A percentile compares a stretch with the other conserved stretches of the same genome.
These are phyloP conservation scores for Mungos mungo DNA, from an alignment of 2,113 vertebrate species.

Conservation along the genomic window DNA sequence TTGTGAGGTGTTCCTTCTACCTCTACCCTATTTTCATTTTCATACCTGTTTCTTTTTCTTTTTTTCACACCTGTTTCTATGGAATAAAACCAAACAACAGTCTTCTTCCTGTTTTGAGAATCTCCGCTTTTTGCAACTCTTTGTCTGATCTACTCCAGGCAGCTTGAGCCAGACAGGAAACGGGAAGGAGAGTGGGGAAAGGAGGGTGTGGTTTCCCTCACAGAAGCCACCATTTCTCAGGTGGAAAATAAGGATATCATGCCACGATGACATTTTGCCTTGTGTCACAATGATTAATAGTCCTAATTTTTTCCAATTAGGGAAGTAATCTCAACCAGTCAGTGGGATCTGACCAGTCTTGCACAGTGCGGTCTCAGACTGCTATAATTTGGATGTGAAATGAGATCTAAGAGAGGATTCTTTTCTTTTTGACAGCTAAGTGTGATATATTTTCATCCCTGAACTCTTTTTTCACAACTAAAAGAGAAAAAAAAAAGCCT, in stretches of 20 bases:
- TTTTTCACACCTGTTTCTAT: conserved; percentile 13
- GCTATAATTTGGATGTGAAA: conserved; percentile 2
- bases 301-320: conserved; percentile 63
- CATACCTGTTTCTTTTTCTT: conserved; percentile 11
- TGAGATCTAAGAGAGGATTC: conserved; percentile 21
- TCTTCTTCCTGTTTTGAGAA: neutral
- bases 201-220: neutral
- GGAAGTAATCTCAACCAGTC: conserved; percentile 45
- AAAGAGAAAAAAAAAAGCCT: conserved; percentile 59
- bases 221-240: conserved; percentile 57
- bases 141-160: conserved; percentile 34
- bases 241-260: conserved; percentile 68
- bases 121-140: neutral
- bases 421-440: conserved; percentile 34
- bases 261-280: conserved; percentile 64
- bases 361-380: neutral
- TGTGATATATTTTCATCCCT: conserved; percentile 44
- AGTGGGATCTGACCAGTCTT: conserved; percentile 55
- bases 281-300: conserved; percentile 77
- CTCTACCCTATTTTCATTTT: neutral
- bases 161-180: conserved; percentile 23
- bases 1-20: neutral
- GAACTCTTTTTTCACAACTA: neutral
- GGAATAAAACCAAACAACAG: neutral
- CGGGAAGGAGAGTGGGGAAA: neutral